Percentiles rank a stretch among this genome's conserved stretches.
phyloP scores from a whole-genome alignment of 2,797 vertebrate species.

The Ctenopoma kingsleyae region DNA sequence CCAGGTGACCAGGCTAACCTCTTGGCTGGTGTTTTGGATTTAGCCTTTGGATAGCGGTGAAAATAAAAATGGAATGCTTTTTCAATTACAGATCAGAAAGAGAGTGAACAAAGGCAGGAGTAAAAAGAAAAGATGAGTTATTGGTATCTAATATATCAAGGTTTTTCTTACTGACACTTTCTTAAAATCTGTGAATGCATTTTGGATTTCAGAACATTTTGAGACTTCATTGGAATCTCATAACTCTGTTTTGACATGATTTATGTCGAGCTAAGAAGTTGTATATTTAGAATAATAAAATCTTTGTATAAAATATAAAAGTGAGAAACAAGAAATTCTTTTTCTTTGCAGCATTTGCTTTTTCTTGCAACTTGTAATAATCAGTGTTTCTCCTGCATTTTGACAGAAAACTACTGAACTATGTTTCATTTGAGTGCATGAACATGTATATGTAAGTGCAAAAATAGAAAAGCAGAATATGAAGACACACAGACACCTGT shows the following conservation, averaged over 20 bases:
- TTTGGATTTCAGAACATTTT: slow-evolving; percentile 65
- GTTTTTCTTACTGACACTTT: slow-evolving; percentile 47
- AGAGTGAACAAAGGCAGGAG: slow-evolving; percentile 69
- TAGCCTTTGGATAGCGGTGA: slow-evolving; percentile 76
- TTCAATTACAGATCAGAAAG: slow-evolving; percentile 82
- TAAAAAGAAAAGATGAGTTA: slow-evolving; percentile 70
- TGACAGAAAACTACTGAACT: slow-evolving; percentile 29
- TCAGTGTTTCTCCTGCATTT: slow-evolving; percentile 10
- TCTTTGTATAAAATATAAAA: not conserved
- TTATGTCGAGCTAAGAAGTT: slow-evolving; percentile 10
- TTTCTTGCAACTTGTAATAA: slow-evolving; percentile 19
- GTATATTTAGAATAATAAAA: slow-evolving; percentile 13
- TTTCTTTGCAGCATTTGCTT: not conserved
- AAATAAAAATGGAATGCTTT: slow-evolving; percentile 78
- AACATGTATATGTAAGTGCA: slow-evolving; percentile 24
- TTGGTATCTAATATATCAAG: slow-evolving; percentile 65
- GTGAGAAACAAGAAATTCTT: not conserved
- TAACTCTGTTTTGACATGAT: slow-evolving; percentile 40
- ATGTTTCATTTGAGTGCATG: slow-evolving; percentile 14
- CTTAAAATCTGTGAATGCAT: slow-evolving; percentile 60
- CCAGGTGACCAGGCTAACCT: slow-evolving; percentile 82
- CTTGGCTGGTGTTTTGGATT: slow-evolving; percentile 81
- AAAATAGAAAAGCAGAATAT: slow-evolving; percentile 50
- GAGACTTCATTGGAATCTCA: not conserved
- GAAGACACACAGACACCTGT: slow-evolving; percentile 67